These are phyloP conservation scores for Frankliniella fusca DNA, from an alignment of 2,888 invertebrate species.

Conservation along the genomic window DNA sequence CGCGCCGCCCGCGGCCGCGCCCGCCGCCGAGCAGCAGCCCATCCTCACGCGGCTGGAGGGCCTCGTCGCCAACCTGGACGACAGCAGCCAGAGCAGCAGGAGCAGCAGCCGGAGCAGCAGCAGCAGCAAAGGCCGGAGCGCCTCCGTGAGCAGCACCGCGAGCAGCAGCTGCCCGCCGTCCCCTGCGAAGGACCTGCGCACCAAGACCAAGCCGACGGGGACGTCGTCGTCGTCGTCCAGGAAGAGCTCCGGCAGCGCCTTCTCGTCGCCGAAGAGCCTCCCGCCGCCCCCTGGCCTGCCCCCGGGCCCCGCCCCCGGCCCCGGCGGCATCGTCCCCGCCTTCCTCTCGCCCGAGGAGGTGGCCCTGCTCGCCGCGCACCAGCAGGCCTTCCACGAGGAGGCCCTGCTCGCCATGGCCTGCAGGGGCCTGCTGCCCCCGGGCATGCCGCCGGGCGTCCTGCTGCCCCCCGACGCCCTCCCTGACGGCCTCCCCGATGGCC, in stretches of 20 bases:
- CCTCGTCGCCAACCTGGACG: slow-evolving; percentile 16
- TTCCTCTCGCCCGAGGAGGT: not conserved
- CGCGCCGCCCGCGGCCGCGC: slow-evolving; percentile 30
- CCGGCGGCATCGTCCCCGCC: not conserved
- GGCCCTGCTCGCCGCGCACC: slow-evolving; percentile 3
- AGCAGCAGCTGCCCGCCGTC: slow-evolving; percentile 55
- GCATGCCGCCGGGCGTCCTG: not conserved
- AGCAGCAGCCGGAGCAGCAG: not conserved
- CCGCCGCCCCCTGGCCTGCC: not conserved
- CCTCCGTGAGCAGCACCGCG: slow-evolving; percentile 50
- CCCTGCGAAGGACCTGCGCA: slow-evolving; percentile 61
- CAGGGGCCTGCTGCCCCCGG: not conserved
- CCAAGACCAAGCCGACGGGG: slow-evolving; percentile 86
- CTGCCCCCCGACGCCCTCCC: not conserved
- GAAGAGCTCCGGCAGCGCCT: slow-evolving; percentile 43
- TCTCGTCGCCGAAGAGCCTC: not conserved
- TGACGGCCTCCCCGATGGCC: not conserved
- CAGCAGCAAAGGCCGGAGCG: not conserved
- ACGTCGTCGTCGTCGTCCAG: slow-evolving; percentile 81
- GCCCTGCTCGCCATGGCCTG: slow-evolving; percentile 7
- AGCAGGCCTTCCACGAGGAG: slow-evolving; percentile 23
- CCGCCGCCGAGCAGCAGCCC: not conserved
- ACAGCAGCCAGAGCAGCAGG: slow-evolving; percentile 12
- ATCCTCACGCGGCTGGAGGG: slow-evolving; percentile 12
- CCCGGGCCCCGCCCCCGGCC: not conserved